Conservation (phyloP, 2,888 invertebrate genomes). For the Mellilla xanthometata region DNA sequence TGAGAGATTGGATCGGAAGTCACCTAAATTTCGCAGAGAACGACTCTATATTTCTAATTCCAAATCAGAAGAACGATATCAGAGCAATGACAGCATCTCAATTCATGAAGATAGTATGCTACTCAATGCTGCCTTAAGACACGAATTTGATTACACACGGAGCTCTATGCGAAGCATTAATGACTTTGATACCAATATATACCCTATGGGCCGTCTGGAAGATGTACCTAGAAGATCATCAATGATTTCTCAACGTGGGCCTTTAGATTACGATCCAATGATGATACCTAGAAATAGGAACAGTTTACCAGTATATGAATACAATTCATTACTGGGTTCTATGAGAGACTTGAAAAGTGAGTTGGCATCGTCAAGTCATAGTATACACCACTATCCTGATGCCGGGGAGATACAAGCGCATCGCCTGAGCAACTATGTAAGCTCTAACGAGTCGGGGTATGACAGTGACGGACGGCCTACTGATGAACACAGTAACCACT, state of each 20-base stretch:
- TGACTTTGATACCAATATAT: slow-evolving; percentile 58
- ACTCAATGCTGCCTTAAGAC: slow-evolving; percentile 62
- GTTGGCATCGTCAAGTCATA: slow-evolving; percentile 70
- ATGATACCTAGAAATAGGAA: slow-evolving; percentile 74
- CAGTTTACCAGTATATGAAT: slow-evolving; percentile 77
- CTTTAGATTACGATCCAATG: slow-evolving; percentile 76
- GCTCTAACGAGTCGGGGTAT: slow-evolving; percentile 92
- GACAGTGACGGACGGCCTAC: slow-evolving; percentile 88
- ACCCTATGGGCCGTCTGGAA: slow-evolving; percentile 55
- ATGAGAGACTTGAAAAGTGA: slow-evolving; percentile 68
- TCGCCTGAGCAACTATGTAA: slow-evolving; percentile 88
- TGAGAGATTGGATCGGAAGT: slow-evolving; percentile 72
- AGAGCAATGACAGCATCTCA: slow-evolving; percentile 76
- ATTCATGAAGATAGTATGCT: slow-evolving; percentile 72
- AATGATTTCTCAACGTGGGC: slow-evolving; percentile 71
- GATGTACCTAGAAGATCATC: slow-evolving; percentile 68
- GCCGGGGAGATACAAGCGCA: slow-evolving; percentile 83
- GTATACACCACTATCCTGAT: slow-evolving; percentile 81
- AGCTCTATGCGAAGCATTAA: slow-evolving; percentile 73
- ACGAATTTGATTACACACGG: slow-evolving; percentile 63
- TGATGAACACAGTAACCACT: slow-evolving; percentile 79
- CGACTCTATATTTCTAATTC: slow-evolving; percentile 73
- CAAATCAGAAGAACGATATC: slow-evolving; percentile 84
- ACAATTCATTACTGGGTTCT: slow-evolving; percentile 64
- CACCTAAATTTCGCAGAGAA: slow-evolving; percentile 70